Evolutionary conservation across 2,797 vertebrate species (phyloP).

Genomic region (Sebastes trivittatus): DNA sequence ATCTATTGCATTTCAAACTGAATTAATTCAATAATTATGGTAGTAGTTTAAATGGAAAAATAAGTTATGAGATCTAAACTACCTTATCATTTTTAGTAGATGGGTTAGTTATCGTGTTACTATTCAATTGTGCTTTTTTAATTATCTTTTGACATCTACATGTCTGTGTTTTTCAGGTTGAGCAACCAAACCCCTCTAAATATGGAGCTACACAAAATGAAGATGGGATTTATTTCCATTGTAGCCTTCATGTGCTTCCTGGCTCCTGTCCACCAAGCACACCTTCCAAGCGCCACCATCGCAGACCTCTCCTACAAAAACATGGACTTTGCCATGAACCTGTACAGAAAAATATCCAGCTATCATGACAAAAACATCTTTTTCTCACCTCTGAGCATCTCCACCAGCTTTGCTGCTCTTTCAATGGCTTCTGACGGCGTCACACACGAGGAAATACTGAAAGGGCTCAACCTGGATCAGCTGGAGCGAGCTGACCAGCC

Average conservation of each 20-base stretch:
- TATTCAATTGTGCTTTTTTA: not conserved
- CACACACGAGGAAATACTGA: slow-evolving; percentile 83
- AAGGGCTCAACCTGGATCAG: slow-evolving; percentile 79
- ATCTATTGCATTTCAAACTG: not conserved
- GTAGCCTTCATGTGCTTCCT: slow-evolving; percentile 56
- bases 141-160: not conserved
- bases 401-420: slow-evolving; percentile 82
- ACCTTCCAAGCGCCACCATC: slow-evolving; percentile 53
- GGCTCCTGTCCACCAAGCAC: slow-evolving; percentile 41
- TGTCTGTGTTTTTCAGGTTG: slow-evolving; percentile 48
- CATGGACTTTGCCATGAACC: slow-evolving; percentile 89
- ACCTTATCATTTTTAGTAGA: not conserved
- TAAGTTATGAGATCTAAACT: not conserved
- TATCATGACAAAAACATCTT: slow-evolving; percentile 89
- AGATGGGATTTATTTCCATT: slow-evolving; percentile 57
- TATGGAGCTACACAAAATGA: slow-evolving; percentile 40
- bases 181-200: not conserved
- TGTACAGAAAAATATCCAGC: slow-evolving; percentile 89
- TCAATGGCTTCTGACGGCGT: slow-evolving; percentile 82
- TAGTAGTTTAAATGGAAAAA: not conserved
- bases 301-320: slow-evolving; percentile 85
- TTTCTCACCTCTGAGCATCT: slow-evolving; percentile 89
- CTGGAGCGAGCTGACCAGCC: slow-evolving; percentile 65
- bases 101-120: not conserved
- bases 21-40: not conserved